These are phyloP conservation scores for Potorous gilbertii DNA, from an alignment of 2,797 vertebrate species.

Conservation along the genomic window DNA sequence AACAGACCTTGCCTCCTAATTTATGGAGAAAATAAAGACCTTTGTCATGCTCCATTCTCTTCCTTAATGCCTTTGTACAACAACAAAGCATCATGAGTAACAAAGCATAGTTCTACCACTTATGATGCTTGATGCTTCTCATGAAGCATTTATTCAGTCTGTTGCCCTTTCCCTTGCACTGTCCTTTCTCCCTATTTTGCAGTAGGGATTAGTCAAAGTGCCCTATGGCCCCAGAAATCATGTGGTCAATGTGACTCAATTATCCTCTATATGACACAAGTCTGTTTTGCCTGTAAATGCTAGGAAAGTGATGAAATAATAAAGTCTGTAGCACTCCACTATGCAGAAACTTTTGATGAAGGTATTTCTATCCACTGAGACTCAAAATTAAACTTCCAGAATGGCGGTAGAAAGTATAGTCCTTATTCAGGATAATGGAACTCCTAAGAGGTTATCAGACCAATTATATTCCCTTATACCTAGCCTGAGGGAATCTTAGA, in stretches of 20 bases:
- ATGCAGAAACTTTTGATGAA: not conserved
- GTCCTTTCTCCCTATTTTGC: not conserved
- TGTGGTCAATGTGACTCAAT: too few relatives aligned
- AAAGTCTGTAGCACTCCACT: not conserved
- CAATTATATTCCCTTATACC: not conserved
- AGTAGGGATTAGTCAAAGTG: not conserved
- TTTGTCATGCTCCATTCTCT: too few relatives aligned
- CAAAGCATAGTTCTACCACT: too few relatives aligned
- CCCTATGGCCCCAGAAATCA: not conserved
- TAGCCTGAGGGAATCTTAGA: not conserved
- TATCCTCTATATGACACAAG: too few relatives aligned
- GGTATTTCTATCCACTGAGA: not conserved
- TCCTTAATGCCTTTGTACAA: too few relatives aligned
- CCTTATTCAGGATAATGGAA: not conserved
- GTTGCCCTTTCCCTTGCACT: not conserved
- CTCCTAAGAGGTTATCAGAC: not conserved
- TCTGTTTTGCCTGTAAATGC: too few relatives aligned
- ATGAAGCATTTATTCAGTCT: too few relatives aligned
- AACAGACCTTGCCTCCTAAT: too few relatives aligned
- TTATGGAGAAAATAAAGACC: too few relatives aligned
- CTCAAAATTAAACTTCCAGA: not conserved
- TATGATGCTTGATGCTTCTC: too few relatives aligned
- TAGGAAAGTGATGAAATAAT: not conserved
- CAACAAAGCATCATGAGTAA: too few relatives aligned
- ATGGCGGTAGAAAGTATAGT: not conserved